Conservation (phyloP, 2,888 invertebrate genomes). For the Cheilosia vulpina region DNA sequence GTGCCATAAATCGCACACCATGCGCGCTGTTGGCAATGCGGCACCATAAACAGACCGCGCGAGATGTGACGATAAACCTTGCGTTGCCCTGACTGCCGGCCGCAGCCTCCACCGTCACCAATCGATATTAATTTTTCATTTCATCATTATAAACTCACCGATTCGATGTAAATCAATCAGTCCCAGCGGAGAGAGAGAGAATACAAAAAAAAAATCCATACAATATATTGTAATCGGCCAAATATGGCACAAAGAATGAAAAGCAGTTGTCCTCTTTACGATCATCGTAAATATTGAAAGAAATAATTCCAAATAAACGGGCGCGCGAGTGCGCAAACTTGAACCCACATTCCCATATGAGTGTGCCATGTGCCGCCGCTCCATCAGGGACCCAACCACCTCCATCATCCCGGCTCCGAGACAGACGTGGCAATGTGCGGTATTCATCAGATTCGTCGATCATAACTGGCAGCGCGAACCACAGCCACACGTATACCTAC, state of each 20-base stretch:
- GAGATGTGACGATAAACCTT: conserved; percentile 64
- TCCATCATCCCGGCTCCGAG: conserved; percentile 46
- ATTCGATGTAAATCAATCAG: conserved; percentile 75
- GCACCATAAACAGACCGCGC: conserved; percentile 70
- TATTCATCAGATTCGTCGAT: conserved; percentile 71
- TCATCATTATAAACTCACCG: conserved; percentile 75
- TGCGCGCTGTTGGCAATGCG: conserved; percentile 46
- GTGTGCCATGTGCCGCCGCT: not conserved
- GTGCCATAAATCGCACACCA: conserved; percentile 75
- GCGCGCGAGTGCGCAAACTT: conserved; percentile 54
- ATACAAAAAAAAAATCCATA: conserved; percentile 23
- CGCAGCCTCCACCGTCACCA: conserved; percentile 27
- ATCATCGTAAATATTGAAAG: conserved; percentile 73
- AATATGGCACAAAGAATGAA: conserved; percentile 71
- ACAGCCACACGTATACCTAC: not conserved
- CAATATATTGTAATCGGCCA: conserved; percentile 64
- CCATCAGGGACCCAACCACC: conserved; percentile 38
- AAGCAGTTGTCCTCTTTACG: conserved; percentile 74
- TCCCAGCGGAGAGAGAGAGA: conserved; percentile 34
- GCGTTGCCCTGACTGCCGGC: conserved; percentile 16
- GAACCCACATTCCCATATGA: conserved; percentile 47
- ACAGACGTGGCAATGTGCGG: conserved; percentile 54
- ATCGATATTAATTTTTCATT: conserved; percentile 74
- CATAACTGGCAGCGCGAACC: conserved; percentile 59
- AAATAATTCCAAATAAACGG: conserved; percentile 71